phyloP scores from a whole-genome alignment of 2,113 vertebrate genomes.

The Muscicapa adusta region DNA sequence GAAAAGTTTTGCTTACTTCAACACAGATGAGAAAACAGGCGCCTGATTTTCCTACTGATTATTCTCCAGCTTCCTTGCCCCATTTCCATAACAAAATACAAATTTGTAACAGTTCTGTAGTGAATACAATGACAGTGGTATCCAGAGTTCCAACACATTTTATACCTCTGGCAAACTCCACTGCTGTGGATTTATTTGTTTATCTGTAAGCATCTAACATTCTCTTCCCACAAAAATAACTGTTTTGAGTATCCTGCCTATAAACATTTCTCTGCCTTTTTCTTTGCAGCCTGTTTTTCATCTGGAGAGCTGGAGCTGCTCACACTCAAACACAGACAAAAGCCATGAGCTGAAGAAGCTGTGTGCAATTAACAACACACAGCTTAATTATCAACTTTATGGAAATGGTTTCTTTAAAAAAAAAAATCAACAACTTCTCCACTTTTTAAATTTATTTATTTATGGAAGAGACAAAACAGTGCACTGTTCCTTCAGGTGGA shows the following conservation, averaged over 20 bases:
- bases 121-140: fast-evolving
- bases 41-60: neutral
- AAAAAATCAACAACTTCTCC: neutral
- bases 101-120: fast-evolving
- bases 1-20: neutral
- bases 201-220: neutral
- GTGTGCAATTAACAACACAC: fast-evolving
- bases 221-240: neutral
- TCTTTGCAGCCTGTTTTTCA: neutral
- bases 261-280: neutral
- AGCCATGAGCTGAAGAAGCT: neutral
- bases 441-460: neutral
- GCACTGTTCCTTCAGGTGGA: neutral
- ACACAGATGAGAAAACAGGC: neutral
- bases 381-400: neutral
- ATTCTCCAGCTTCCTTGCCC: neutral
- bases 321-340: neutral
- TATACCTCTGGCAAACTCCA: neutral
- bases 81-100: neutral
- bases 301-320: neutral
- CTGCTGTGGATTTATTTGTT: neutral
- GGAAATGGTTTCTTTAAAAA: neutral
- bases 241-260: neutral
- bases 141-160: neutral
- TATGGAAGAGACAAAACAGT: neutral